Conservation (phyloP, 2,113 vertebrate genomes). For the Eurystomus gularis region DNA sequence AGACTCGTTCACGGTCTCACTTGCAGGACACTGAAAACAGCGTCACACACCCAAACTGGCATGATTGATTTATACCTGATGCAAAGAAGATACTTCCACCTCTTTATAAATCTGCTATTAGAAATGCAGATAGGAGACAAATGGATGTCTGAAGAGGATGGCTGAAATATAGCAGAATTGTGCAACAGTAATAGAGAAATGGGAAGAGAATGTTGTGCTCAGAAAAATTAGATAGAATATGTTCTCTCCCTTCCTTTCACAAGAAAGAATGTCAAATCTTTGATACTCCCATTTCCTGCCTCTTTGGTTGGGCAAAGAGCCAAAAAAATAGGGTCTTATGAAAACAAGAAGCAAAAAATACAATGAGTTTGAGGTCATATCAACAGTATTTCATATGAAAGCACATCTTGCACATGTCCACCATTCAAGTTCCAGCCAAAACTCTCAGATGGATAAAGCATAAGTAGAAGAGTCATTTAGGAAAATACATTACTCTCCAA, state of each 20-base stretch:
- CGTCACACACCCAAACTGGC: background rate
- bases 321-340: background rate
- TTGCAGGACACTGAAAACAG: background rate
- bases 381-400: background rate
- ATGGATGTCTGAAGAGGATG: background rate
- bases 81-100: background rate
- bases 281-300: conserved; percentile 55
- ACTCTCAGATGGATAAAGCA: background rate
- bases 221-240: background rate
- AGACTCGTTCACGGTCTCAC: background rate
- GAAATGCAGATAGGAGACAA: background rate
- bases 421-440: background rate
- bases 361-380: background rate
- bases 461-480: background rate
- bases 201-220: background rate
- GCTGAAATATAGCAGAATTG: background rate
- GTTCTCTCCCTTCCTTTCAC: conserved; percentile 17
- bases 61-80: background rate
- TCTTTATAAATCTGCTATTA: background rate
- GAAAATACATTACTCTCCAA: background rate
- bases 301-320: background rate
- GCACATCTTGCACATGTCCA: background rate
- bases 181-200: background rate
- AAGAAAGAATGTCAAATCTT: conserved; percentile 38
- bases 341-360: conserved; percentile 40